Percentiles rank a stretch among this genome's conserved stretches.
phyloP scores from a whole-genome alignment of 1,140 invertebrate genomes.

The Dinothrombium tinctorium region DNA sequence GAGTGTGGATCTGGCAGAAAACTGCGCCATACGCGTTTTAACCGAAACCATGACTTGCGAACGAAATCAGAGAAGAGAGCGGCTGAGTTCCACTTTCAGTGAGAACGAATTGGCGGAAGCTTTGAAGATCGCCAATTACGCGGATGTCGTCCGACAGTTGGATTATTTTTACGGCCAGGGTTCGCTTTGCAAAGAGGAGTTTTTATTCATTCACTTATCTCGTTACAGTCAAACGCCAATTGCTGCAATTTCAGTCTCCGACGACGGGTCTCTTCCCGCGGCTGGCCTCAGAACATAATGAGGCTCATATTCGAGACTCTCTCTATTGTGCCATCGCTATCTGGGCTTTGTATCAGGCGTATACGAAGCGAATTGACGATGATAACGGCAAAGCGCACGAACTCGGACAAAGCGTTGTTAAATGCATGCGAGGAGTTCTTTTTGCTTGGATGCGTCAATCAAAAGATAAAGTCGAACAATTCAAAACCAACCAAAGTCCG shows the following conservation, averaged over 20 bases:
- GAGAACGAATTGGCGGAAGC: conserved; percentile 5
- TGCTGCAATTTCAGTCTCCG: conserved; percentile 72
- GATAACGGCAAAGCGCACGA: conserved; percentile 92
- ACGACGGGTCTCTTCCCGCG: conserved; percentile 84
- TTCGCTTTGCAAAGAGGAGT: conserved; percentile 21
- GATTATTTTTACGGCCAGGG: conserved; percentile 81
- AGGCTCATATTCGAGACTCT: conserved; percentile 65
- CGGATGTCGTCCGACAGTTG: conserved; percentile 61
- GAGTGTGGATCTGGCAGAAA: too few species aligned
- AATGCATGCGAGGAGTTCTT: conserved; percentile 94
- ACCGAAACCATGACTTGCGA: too few species aligned
- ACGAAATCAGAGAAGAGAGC: too few species aligned
- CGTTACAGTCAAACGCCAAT: conserved; percentile 67
- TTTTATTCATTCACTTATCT: conserved; percentile 8
- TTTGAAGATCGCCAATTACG: conserved; percentile 36
- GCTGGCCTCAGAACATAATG: conserved; percentile 44
- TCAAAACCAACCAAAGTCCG: conserved; percentile 77
- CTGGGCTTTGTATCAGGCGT: conserved; percentile 89
- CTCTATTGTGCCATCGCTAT: conserved; percentile 73
- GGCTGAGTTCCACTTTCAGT: background rate
- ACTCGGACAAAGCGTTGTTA: conserved; percentile 85
- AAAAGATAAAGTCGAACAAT: conserved; percentile 42
- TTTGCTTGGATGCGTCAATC: conserved; percentile 92
- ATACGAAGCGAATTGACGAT: conserved; percentile 87
- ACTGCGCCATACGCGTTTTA: too few species aligned